These are phyloP conservation scores for Cottus gobio DNA, from an alignment of 2,113 vertebrate genomes.

Conservation along the genomic window DNA sequence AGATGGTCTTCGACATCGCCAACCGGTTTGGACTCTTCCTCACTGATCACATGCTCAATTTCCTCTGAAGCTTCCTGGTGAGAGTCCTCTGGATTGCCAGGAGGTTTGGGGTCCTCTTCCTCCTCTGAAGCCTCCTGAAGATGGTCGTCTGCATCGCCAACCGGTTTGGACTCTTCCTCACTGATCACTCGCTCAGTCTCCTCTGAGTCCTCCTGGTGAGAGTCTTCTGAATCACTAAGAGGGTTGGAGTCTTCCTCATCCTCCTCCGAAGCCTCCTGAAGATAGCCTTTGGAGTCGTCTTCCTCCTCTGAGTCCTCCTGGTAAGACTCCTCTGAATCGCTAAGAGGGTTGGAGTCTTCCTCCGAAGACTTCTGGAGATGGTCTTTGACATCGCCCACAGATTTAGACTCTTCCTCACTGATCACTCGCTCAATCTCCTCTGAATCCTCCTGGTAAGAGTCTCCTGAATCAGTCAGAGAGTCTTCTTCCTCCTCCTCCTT, in stretches of 20 bases:
- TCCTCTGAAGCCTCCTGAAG: too few species aligned
- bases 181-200: neutral
- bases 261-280: too few species aligned
- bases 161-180: too few species aligned
- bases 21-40: neutral
- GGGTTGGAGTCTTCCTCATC: neutral
- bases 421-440: slow-evolving; percentile 23
- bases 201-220: neutral
- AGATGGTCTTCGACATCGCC: neutral
- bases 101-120: neutral
- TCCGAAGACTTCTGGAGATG: slow-evolving; percentile 1
- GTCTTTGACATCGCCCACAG: neutral
- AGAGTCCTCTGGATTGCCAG: too few species aligned
- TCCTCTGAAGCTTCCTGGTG: slow-evolving; percentile 10
- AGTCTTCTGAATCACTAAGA: neutral
- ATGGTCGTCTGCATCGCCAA: too few species aligned
- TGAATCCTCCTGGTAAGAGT: too few species aligned
- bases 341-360: neutral
- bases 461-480: too few species aligned
- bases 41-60: neutral
- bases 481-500: slow-evolving; percentile 18
- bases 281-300: too few species aligned
- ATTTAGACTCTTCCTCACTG: neutral
- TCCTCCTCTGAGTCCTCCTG: too few species aligned
- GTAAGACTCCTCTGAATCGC: too few species aligned